These are phyloP conservation scores for Charanyca ferruginea DNA, from an alignment of 2,888 invertebrate species.

Conservation along the genomic window DNA sequence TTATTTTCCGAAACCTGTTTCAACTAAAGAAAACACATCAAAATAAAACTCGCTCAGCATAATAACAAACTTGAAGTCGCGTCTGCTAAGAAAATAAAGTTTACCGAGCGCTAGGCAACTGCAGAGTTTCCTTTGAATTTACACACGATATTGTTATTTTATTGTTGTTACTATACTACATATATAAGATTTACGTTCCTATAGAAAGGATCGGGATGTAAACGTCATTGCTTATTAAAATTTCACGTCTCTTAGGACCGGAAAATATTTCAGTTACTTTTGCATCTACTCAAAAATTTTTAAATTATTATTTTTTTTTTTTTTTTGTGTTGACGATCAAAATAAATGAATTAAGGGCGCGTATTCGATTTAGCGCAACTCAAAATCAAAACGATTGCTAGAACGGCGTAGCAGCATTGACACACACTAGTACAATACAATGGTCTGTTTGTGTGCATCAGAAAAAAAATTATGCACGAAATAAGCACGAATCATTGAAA, in stretches of 20 bases:
- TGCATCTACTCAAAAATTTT: too few relatives aligned
- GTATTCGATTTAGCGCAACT: too few relatives aligned
- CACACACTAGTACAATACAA: too few relatives aligned
- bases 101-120: slow-evolving; percentile 38
- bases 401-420: too few relatives aligned
- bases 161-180: slow-evolving; percentile 14
- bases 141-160: slow-evolving; percentile 53
- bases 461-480: too few relatives aligned
- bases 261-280: neutral
- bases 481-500: too few relatives aligned
- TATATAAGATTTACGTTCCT: slow-evolving; percentile 28
- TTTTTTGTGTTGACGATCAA: too few relatives aligned
- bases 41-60: slow-evolving; percentile 59
- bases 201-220: neutral
- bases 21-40: slow-evolving; percentile 59
- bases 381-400: too few relatives aligned
- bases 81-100: slow-evolving; percentile 63
- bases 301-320: too few relatives aligned
- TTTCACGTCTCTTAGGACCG: neutral
- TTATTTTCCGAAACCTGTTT: slow-evolving; percentile 43
- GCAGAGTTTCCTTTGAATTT: slow-evolving; percentile 60
- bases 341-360: too few relatives aligned
- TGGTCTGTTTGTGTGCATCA: too few relatives aligned
- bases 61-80: slow-evolving; percentile 58
- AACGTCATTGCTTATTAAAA: slow-evolving; percentile 6